Conservation (phyloP, 1,140 invertebrate genomes). For the Neodiprion pinetum region DNA sequence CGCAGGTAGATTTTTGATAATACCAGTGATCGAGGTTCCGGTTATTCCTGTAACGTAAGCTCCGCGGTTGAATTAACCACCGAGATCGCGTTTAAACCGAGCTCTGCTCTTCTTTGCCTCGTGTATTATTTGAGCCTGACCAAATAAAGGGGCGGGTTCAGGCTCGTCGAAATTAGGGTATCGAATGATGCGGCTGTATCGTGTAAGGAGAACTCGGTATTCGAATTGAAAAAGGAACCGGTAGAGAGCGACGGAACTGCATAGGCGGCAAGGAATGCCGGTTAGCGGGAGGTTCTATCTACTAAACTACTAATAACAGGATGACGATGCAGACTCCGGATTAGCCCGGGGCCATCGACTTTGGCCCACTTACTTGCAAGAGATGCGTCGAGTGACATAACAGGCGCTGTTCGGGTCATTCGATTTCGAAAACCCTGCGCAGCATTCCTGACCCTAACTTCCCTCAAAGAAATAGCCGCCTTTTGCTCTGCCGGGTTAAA, state of each 20-base stretch:
- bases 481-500: no score
- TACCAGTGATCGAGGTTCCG: no score
- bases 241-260: background rate
- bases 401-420: background rate
- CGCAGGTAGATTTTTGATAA: no score
- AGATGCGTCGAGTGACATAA: background rate
- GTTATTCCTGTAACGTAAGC: background rate
- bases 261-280: background rate
- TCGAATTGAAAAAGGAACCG: background rate
- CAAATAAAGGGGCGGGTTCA: background rate
- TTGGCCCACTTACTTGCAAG: background rate
- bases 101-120: background rate
- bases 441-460: background rate
- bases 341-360: background rate
- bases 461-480: no score
- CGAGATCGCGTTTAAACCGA: no score
- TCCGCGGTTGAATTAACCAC: no score
- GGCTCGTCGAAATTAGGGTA: background rate
- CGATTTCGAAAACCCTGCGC: background rate
- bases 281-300: background rate
- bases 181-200: background rate
- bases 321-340: background rate
- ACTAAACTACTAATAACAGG: background rate
- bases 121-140: background rate
- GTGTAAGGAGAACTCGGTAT: background rate